Base-by-base conservation (phyloP, 2,888 invertebrate genomes). In the Meghimatium bilineatum region DNA sequence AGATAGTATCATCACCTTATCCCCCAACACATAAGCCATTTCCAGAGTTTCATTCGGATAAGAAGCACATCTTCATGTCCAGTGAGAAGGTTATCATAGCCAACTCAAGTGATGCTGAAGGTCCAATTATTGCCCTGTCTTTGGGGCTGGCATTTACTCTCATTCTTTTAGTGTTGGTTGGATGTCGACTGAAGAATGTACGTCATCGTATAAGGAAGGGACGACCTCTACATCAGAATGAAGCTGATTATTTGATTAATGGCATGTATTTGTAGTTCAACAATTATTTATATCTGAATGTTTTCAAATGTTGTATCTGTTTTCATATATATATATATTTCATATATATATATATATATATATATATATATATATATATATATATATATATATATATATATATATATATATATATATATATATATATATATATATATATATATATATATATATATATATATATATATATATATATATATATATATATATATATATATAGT, bases 221-320 rank as follows among this genome's bases (percentile, higher is more conserved):
- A 76, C 96, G 97, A 93, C 95, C 96, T 78, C 95, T 96, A 32
- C 96, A 96, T 92, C 96, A 97, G 56, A 97, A 98, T 93, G 98
- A 98, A 94, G 97, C 98, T 0, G 98, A 98, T 95, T 98, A 98
- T 94, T 95, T 99, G 91, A 98, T 99, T 90, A 98, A 99, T 94
- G 98, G 98, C 92, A 98, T 99, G 98, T 99, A 98, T 94, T 96
- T 98, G 52, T 74, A 74, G 32, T 72, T 72, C 23, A 10, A 5
- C 29, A 5, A 71, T 12, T 38, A 26, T 38, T 23, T 69, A 44
- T 34, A 32, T 34, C 36, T 34, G 20, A 6, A 69, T 32, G 34
- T 69, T 34, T 34, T 8, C 29, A 26, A 23, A 8, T 56, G 69
- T 69, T 36, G 14, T 69, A 23, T 34, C 36, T 34, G 26, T 32